Evolutionary conservation across 2,888 invertebrate species (phyloP).

Genomic region (Drosophila sordidula): DNA sequence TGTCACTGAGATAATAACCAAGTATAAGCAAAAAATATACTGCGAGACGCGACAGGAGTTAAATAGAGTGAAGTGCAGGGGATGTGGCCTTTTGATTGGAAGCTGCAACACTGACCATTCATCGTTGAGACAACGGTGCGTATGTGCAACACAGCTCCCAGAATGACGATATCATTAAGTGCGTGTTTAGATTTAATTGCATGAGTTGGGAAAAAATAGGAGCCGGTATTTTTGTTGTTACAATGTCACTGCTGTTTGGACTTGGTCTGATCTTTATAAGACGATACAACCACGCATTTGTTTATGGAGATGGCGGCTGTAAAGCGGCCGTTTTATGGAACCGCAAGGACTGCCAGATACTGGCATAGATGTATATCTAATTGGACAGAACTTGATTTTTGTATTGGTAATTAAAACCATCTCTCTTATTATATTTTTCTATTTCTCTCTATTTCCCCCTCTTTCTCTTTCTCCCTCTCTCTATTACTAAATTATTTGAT

Average conservation of each 20-base stretch:
- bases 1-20: conserved; percentile 20
- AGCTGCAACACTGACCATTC: conserved; percentile 19
- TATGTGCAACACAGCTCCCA: conserved; percentile 6
- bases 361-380: conserved; percentile 14
- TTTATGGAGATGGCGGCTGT: conserved; percentile 57
- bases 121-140: conserved; percentile 21
- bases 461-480: no score
- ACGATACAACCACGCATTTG: conserved; percentile 37
- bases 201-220: conserved; percentile 1
- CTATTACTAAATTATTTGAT: no score
- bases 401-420: neutral
- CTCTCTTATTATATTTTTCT: neutral
- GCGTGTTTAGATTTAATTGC: conserved; percentile 10
- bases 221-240: neutral
- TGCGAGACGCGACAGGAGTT: neutral
- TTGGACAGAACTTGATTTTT: neutral
- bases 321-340: conserved; percentile 30
- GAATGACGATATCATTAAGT: no score
- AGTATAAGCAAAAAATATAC: conserved; percentile 10
- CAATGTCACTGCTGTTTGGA: conserved; percentile 7
- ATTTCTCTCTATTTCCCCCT: no score
- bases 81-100: conserved; percentile 39
- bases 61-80: conserved; percentile 10
- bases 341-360: conserved; percentile 39
- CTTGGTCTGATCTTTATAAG: conserved; percentile 33